Conservation (phyloP, 2,113 vertebrate genomes). For the Spheniscus mendiculus region DNA sequence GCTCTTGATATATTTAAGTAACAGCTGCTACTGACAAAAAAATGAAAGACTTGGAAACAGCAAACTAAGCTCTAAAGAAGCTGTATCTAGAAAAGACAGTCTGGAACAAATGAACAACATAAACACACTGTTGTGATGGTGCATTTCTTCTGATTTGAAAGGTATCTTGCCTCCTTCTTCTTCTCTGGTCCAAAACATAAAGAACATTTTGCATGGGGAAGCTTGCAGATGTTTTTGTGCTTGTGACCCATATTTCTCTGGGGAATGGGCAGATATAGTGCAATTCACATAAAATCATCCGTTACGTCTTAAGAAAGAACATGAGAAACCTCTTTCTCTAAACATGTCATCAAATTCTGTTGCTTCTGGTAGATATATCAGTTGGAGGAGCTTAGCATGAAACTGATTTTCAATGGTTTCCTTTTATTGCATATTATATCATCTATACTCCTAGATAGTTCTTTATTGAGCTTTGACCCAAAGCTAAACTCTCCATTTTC, state of each 20-base stretch:
- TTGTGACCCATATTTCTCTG: not conserved
- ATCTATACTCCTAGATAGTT: not conserved
- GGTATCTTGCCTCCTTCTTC: not conserved
- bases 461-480: conserved; percentile 3
- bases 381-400: not conserved
- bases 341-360: not conserved
- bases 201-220: not conserved
- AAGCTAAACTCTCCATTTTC: not conserved
- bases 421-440: conserved; percentile 16
- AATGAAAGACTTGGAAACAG: not conserved
- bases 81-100: not conserved
- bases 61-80: not conserved
- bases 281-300: not conserved
- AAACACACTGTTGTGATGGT: not conserved
- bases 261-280: not conserved
- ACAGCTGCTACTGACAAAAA: not conserved
- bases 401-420: conserved; percentile 23
- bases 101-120: not conserved
- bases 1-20: not conserved
- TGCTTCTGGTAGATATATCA: not conserved
- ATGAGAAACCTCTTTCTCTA: not conserved
- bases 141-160: not conserved
- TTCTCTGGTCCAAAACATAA: not conserved
- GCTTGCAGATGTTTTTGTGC: not conserved
- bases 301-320: not conserved